A percentile compares a stretch with the other conserved stretches of the same genome.
These are phyloP conservation scores for Apomyelois bistriatella DNA, from an alignment of 2,888 invertebrate genomes.

Conservation along the genomic window DNA sequence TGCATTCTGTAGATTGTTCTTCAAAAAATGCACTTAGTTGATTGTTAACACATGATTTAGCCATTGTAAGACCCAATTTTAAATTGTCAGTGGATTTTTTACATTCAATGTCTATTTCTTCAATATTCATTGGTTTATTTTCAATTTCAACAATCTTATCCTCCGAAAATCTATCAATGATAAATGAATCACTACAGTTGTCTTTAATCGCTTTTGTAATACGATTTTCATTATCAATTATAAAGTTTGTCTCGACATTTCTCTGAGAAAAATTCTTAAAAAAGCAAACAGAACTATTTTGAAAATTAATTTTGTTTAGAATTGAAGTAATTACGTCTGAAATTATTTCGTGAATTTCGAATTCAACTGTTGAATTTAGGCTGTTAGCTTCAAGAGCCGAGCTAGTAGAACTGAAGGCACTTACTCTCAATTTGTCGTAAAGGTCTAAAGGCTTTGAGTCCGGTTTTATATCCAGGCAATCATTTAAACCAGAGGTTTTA, in stretches of 20 bases:
- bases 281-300: slow-evolving; percentile 14
- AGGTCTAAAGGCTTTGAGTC: not conserved
- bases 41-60: not conserved
- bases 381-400: slow-evolving; percentile 42
- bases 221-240: slow-evolving; percentile 15
- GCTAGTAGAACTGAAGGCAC: slow-evolving; percentile 41
- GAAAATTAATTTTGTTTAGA: slow-evolving; percentile 43
- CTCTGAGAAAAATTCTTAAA: slow-evolving; percentile 15
- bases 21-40: not conserved
- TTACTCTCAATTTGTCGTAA: slow-evolving; percentile 23
- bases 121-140: not conserved
- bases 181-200: not conserved
- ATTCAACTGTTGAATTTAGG: slow-evolving; percentile 64
- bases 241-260: slow-evolving; percentile 16
- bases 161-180: not conserved
- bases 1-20: not conserved
- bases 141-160: not conserved
- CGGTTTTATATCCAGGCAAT: not conserved
- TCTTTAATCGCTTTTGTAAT: not conserved
- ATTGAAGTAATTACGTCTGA: slow-evolving; percentile 49
- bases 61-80: not conserved
- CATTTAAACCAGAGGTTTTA: not conserved
- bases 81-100: slow-evolving; percentile 11
- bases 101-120: not conserved
- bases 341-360: slow-evolving; percentile 62